These are phyloP conservation scores for Catagonus wagneri DNA, from an alignment of 2,113 vertebrate genomes.

Conservation along the genomic window DNA sequence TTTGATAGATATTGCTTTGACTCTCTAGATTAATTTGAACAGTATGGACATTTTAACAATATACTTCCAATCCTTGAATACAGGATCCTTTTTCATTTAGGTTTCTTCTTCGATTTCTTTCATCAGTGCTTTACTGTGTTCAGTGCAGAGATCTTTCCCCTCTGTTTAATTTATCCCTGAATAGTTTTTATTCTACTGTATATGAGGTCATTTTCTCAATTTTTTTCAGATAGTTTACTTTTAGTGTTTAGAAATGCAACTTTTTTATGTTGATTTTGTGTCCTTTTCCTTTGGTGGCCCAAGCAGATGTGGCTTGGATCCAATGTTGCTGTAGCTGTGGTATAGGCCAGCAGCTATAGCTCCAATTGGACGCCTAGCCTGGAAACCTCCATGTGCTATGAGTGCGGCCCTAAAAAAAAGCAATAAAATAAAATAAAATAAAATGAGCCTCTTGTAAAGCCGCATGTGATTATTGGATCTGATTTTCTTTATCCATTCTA, in stretches of 20 bases:
- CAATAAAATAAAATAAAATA: too few species aligned
- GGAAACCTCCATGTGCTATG: too few species aligned
- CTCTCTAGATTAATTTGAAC: background rate
- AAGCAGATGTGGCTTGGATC: too few species aligned
- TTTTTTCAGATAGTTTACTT: background rate
- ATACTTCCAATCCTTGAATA: background rate
- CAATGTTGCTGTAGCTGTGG: too few species aligned
- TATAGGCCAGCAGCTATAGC: too few species aligned
- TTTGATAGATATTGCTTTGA: background rate
- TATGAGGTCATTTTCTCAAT: background rate
- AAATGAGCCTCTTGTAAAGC: too few species aligned
- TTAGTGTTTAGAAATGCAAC: background rate
- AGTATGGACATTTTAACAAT: background rate
- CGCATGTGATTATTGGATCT: background rate
- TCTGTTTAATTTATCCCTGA: background rate
- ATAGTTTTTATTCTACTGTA: background rate
- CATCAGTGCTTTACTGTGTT: background rate
- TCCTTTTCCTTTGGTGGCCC: background rate
- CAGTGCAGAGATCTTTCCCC: background rate
- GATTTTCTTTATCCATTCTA: background rate
- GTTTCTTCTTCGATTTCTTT: background rate
- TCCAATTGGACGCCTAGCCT: too few species aligned
- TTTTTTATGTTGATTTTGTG: background rate
- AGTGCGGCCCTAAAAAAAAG: too few species aligned
- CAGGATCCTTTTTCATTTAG: background rate